These are phyloP conservation scores for Pachyuromys duprasi DNA, from an alignment of 2,797 vertebrate species.

Conservation along the genomic window DNA sequence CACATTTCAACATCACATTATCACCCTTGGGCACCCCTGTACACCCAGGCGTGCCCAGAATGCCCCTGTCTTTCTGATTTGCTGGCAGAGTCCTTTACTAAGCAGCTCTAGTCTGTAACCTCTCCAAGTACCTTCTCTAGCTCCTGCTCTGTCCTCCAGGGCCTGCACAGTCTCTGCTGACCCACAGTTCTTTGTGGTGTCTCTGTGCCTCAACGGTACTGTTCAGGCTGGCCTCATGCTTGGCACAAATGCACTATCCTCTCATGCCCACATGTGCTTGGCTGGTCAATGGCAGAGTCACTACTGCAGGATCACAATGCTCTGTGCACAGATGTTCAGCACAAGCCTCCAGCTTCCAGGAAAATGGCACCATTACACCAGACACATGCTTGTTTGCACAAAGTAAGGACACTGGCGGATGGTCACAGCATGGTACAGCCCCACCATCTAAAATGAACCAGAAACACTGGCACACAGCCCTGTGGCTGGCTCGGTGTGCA, in stretches of 20 bases:
- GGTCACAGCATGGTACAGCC: background rate
- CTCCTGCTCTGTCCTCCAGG: too few species aligned
- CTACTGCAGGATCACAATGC: background rate
- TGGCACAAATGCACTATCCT: background rate
- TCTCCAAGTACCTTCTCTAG: background rate
- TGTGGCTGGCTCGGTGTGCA: background rate
- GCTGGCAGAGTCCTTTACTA: background rate
- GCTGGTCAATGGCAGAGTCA: accelerated
- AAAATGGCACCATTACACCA: background rate
- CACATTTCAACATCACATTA: background rate
- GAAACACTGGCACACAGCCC: background rate
- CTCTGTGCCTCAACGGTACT: background rate
- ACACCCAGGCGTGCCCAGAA: background rate
- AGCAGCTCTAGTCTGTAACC: background rate
- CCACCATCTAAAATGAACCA: background rate
- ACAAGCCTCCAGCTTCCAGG: background rate
- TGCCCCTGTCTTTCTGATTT: background rate
- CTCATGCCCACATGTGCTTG: background rate
- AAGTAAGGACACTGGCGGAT: background rate
- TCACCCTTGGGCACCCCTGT: background rate
- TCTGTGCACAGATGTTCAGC: background rate
- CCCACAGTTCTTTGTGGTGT: background rate
- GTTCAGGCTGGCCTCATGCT: background rate
- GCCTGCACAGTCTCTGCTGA: too few species aligned
- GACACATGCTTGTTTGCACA: background rate